Conservation (phyloP, 2,113 vertebrate genomes). For the Gobio gobio region DNA sequence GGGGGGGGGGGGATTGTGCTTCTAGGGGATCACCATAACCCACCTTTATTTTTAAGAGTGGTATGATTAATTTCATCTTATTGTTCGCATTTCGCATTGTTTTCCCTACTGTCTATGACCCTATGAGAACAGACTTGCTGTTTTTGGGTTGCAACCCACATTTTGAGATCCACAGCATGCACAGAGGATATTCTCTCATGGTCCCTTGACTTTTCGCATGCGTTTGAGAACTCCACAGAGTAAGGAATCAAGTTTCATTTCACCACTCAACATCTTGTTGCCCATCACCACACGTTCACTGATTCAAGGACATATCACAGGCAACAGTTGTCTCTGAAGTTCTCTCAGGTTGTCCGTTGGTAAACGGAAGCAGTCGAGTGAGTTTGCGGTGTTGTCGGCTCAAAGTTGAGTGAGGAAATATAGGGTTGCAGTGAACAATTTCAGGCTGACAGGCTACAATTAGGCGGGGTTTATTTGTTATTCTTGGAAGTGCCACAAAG, state of each 20-base stretch:
- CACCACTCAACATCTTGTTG: background rate
- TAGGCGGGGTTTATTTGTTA: constrained; percentile 61
- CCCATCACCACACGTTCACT: background rate
- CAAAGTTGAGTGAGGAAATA: constrained; percentile 47
- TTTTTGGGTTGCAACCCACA: too few species aligned
- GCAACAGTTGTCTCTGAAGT: background rate
- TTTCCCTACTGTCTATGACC: too few species aligned
- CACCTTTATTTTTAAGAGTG: too few species aligned
- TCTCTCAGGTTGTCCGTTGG: background rate
- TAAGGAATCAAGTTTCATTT: background rate
- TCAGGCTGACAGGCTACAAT: constrained; percentile 66
- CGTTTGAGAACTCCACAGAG: background rate
- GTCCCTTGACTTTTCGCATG: background rate
- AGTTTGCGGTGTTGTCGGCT: constrained; percentile 35
- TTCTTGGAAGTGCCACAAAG: constrained; percentile 60
- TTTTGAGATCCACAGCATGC: too few species aligned
- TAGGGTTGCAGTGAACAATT: constrained; percentile 41
- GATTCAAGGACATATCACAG: background rate
- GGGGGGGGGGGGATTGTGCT: too few species aligned
- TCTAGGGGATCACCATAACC: too few species aligned
- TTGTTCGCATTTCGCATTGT: too few species aligned
- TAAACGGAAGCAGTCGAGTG: constrained; percentile 32
- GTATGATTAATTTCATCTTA: too few species aligned
- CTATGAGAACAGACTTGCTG: too few species aligned
- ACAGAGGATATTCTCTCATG: too few species aligned